A percentile compares a stretch with the other conserved stretches of the same genome.
phyloP scores from a whole-genome alignment of 1,140 invertebrate genomes.

The Tigriopus japonicus region DNA sequence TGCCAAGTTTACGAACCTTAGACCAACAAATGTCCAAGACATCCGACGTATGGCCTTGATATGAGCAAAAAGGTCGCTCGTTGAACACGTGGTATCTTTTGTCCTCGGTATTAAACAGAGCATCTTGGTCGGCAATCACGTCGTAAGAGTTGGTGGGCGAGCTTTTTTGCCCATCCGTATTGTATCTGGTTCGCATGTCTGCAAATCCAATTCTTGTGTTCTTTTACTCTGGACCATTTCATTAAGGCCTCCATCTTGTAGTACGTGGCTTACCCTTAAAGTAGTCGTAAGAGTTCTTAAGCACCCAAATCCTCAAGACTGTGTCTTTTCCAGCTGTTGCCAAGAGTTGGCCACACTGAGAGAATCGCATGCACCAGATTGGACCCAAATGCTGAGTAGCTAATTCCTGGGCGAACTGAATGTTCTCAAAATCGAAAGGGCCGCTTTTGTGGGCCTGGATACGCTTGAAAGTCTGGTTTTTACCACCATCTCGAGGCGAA shows the following conservation, averaged over 20 bases:
- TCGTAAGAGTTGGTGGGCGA: conserved; percentile 77
- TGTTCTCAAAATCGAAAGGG: conserved; percentile 76
- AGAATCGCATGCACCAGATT: conserved; percentile 98
- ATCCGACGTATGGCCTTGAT: conserved; percentile 87
- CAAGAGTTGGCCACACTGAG: conserved; percentile 70
- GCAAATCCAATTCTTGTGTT: conserved; percentile 74
- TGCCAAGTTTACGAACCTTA: conserved; percentile 36
- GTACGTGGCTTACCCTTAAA: too few relatives aligned
- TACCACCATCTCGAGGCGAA: neutral
- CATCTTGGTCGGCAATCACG: conserved; percentile 38
- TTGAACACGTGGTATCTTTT: conserved; percentile 53
- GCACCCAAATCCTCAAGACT: conserved; percentile 57
- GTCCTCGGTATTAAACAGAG: conserved; percentile 30
- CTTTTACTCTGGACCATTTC: conserved; percentile 42
- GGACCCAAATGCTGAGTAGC: conserved; percentile 68
- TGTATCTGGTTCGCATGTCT: conserved; percentile 83
- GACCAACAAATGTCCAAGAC: conserved; percentile 92
- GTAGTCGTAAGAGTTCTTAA: too few relatives aligned
- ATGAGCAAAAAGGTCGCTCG: conserved; percentile 78
- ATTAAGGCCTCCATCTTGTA: too few relatives aligned
- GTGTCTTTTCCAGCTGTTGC: conserved; percentile 89
- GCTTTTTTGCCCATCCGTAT: conserved; percentile 45
- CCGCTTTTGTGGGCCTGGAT: conserved; percentile 77
- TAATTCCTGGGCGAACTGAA: conserved; percentile 54
- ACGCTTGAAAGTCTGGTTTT: conserved; percentile 44